Conservation (phyloP, 1,140 invertebrate genomes). For the Drosophila leontia region DNA sequence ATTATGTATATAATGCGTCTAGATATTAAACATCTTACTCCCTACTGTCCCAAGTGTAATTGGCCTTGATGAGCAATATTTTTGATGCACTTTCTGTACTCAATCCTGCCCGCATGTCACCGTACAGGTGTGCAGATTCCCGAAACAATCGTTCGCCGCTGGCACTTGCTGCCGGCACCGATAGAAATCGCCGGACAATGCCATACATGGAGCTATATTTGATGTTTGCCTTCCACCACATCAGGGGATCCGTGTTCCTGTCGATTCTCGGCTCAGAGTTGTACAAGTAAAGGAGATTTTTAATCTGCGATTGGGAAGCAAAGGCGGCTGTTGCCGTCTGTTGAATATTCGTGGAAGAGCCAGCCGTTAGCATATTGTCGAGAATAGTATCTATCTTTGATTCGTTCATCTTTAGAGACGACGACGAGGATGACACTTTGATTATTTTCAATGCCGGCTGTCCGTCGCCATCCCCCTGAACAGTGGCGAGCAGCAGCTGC, state of each 20-base stretch:
- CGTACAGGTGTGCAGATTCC: constrained; percentile 41
- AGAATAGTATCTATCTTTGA: constrained; percentile 64
- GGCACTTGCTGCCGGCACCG: constrained; percentile 43
- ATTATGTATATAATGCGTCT: constrained; percentile 18
- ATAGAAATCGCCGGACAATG: constrained; percentile 49
- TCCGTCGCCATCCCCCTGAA: not conserved
- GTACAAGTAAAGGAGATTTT: constrained; percentile 61
- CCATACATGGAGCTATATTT: constrained; percentile 50
- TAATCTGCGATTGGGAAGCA: constrained; percentile 47
- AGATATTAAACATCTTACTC: constrained; percentile 12
- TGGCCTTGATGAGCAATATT: constrained; percentile 60
- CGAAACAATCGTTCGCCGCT: constrained; percentile 38
- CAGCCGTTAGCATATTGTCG: constrained; percentile 53
- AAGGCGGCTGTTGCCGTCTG: constrained; percentile 1
- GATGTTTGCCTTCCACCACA: constrained; percentile 59
- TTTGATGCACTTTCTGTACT: constrained; percentile 49
- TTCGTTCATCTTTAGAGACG: constrained; percentile 42
- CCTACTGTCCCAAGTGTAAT: constrained; percentile 21
- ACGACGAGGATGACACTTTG: constrained; percentile 9
- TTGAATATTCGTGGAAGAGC: not conserved
- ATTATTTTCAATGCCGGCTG: constrained; percentile 25
- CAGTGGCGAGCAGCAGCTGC: constrained; percentile 5
- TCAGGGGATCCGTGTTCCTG: constrained; percentile 50
- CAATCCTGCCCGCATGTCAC: constrained; percentile 37
- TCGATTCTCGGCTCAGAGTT: constrained; percentile 63